phyloP scores from a whole-genome alignment of 2,797 vertebrate species.

The Melanogrammus aeglefinus region DNA sequence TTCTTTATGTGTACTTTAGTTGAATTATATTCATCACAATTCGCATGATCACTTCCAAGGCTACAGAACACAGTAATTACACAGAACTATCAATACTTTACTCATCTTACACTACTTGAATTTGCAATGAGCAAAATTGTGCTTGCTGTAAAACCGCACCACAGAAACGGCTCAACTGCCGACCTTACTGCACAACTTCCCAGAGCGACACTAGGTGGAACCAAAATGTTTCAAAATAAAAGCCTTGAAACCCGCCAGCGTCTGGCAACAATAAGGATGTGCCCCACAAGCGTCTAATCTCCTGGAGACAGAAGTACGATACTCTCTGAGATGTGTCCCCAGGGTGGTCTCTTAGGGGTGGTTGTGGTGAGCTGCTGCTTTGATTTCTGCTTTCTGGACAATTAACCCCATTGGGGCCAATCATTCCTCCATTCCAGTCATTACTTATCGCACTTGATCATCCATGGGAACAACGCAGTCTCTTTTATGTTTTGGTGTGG shows the following conservation, averaged over 20 bases:
- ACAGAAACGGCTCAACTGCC: background rate
- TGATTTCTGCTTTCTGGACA: background rate
- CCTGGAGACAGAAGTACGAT: background rate
- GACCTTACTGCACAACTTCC: background rate
- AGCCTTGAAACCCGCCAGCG: background rate
- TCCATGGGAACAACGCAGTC: background rate
- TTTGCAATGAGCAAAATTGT: background rate
- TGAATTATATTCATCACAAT: too few species aligned
- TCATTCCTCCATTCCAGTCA: background rate
- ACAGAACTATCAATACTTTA: background rate
- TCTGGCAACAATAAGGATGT: slow-evolving; percentile 2
- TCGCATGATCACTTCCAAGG: too few species aligned
- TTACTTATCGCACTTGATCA: background rate
- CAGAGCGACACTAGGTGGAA: background rate
- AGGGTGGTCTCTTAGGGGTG: background rate
- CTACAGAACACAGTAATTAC: background rate
- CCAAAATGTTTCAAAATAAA: background rate
- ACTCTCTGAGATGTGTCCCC: background rate
- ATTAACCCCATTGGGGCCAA: slow-evolving; percentile 1
- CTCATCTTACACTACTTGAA: background rate
- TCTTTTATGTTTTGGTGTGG: background rate
- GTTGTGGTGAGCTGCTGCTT: background rate
- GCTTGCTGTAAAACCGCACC: background rate
- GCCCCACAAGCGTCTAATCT: background rate
- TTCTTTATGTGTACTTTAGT: background rate